These are phyloP conservation scores for Isotomurus palustris DNA, from an alignment of 2,888 invertebrate species.

Conservation along the genomic window DNA sequence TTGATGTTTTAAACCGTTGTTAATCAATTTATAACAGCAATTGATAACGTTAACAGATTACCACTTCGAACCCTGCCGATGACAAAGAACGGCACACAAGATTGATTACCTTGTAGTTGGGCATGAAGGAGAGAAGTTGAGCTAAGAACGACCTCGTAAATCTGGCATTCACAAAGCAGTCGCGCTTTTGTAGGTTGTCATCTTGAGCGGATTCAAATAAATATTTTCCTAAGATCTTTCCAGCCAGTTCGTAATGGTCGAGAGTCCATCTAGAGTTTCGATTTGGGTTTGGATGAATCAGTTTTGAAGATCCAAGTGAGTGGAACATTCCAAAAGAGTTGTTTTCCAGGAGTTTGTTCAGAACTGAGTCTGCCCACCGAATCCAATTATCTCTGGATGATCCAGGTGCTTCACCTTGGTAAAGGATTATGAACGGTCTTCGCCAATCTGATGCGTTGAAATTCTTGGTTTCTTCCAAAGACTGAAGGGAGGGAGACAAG, in stretches of 20 bases:
- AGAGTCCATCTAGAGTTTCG: constrained; percentile 60
- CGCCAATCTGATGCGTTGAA: constrained; percentile 16
- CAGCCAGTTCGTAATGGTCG: constrained; percentile 88
- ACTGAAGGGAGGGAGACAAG: constrained; percentile 1
- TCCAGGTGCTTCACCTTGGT: constrained; percentile 21
- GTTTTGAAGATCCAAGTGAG: constrained; percentile 59
- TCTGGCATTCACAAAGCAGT: constrained; percentile 49
- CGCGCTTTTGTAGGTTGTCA: constrained; percentile 62
- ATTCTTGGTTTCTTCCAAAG: constrained; percentile 10
- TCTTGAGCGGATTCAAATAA: constrained; percentile 87
- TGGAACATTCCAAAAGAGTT: constrained; percentile 67
- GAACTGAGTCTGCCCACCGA: constrained; percentile 90
- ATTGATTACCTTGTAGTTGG: constrained; percentile 55
- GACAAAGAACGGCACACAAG: no score
- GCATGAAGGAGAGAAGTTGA: constrained; percentile 87
- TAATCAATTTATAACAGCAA: no score
- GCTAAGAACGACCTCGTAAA: constrained; percentile 89
- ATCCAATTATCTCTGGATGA: constrained; percentile 71
- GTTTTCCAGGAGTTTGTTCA: constrained; percentile 81
- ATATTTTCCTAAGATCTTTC: constrained; percentile 90
- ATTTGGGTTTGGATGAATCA: constrained; percentile 79
- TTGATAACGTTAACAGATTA: no score
- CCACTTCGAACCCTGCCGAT: no score
- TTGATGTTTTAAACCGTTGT: no score
- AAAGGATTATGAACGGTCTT: constrained; percentile 23